Conservation (phyloP, 1,140 invertebrate species). For the Ectropis grisescens region DNA sequence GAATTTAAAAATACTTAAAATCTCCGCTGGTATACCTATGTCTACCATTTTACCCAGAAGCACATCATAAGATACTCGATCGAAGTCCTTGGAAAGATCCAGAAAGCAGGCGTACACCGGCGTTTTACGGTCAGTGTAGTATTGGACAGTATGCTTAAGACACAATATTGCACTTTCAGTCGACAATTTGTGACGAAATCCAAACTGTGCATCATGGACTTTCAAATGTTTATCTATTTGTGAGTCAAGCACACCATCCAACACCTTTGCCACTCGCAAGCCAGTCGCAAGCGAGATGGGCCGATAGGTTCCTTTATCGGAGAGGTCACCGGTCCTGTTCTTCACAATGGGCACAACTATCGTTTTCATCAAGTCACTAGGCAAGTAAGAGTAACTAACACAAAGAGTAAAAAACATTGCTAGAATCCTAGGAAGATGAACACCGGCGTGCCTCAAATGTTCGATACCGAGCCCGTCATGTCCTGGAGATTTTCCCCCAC, state of each 20-base stretch:
- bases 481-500: neutral
- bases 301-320: neutral
- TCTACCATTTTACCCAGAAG: neutral
- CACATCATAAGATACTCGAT: neutral
- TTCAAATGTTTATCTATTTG: neutral
- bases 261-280: too few species aligned
- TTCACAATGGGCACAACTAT: neutral
- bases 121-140: too few species aligned
- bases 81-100: neutral
- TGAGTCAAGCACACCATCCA: neutral
- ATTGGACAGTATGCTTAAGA: too few species aligned
- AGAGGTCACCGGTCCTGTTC: neutral
- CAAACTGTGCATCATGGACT: too few species aligned
- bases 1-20: neutral
- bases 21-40: neutral
- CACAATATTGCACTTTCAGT: too few species aligned
- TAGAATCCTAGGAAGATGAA: neutral
- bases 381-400: neutral
- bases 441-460: too few species aligned
- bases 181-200: too few species aligned
- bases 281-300: constrained; percentile 1
- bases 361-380: neutral
- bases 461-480: neutral
- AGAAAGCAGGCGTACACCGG: too few species aligned
- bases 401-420: neutral